These are phyloP conservation scores for Acrocephalus scirpaceus DNA, from an alignment of 2,797 vertebrate genomes.

Conservation along the genomic window DNA sequence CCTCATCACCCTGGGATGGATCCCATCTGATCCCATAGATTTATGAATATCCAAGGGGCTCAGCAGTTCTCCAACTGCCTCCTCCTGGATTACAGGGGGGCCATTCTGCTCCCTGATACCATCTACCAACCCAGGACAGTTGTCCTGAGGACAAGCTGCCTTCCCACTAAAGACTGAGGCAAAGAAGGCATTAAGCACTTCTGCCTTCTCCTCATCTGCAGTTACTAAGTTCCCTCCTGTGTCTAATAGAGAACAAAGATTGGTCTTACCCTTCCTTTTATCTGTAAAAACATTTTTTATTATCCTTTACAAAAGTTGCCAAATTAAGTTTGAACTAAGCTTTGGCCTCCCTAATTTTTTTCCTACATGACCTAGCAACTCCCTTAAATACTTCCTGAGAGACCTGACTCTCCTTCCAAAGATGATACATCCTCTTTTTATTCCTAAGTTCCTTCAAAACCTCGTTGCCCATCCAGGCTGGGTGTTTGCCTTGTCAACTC, in stretches of 20 bases:
- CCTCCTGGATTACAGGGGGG: no score
- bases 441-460: neutral
- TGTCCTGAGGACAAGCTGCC: neutral
- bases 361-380: neutral
- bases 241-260: neutral
- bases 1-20: neutral
- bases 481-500: fast-evolving
- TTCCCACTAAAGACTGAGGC: neutral
- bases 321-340: neutral
- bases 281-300: neutral
- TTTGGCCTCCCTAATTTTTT: neutral
- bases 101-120: neutral
- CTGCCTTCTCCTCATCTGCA: neutral
- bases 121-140: neutral
- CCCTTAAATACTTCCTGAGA: neutral
- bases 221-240: neutral
- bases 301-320: neutral
- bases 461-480: neutral
- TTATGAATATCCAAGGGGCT: neutral
- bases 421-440: neutral
- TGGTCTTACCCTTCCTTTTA: neutral
- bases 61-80: neutral
- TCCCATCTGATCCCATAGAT: neutral
- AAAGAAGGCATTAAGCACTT: neutral
- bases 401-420: neutral